Evolutionary conservation across 92 coral and sea anemone genomes (phyloP).

Genomic region (Galaxea fascicularis): DNA sequence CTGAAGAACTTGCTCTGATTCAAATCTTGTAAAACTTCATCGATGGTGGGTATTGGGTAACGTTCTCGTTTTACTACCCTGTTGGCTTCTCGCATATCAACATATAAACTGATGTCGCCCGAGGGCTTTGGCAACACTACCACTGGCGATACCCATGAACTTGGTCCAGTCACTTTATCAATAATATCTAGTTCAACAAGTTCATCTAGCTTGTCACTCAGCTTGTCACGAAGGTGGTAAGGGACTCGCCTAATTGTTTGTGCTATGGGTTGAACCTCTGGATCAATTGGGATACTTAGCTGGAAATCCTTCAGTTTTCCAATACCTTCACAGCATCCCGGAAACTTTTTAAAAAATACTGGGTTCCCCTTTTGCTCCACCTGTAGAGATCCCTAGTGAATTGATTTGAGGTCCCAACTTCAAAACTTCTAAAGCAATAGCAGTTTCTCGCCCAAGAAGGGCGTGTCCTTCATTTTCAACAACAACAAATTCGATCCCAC

Average conservation of each 20-base stretch:
- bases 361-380: background rate
- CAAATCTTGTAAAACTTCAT: too few species aligned
- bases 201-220: conserved; percentile 43
- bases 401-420: conserved; percentile 47
- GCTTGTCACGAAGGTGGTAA: too few species aligned
- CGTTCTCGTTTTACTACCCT: conserved; percentile 45
- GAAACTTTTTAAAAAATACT: background rate
- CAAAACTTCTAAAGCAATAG: conserved; percentile 38
- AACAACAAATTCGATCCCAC: conserved; percentile 55
- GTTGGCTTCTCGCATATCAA: conserved; percentile 65
- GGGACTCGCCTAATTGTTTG: too few species aligned
- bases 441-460: conserved; percentile 58
- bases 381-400: conserved; percentile 5
- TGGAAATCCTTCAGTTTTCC: conserved; percentile 55
- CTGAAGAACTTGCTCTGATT: conserved; percentile 31
- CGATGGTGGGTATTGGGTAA: conserved; percentile 49
- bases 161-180: conserved; percentile 55
- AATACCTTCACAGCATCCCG: too few species aligned
- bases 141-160: conserved; percentile 56
- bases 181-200: too few species aligned
- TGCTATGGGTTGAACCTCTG: too few species aligned
- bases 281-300: conserved; percentile 46
- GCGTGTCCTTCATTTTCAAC: conserved; percentile 48
- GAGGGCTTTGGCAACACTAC: conserved; percentile 51
- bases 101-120: conserved; percentile 46